Base-by-base conservation (phyloP, 2,888 invertebrate genomes). In the Folsomia candida region DNA sequence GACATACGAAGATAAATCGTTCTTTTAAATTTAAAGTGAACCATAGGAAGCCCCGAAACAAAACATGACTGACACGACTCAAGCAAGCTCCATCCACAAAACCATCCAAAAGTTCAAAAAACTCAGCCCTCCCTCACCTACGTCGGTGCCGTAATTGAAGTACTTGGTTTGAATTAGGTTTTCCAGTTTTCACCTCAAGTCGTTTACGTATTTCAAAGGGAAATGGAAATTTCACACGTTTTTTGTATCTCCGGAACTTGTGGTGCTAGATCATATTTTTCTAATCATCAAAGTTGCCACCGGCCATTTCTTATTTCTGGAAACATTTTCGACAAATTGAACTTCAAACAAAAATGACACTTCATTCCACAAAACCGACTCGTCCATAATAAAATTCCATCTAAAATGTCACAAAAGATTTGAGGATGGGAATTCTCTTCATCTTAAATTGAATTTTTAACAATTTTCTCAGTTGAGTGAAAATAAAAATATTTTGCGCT, bases 1-100 rank as follows among this genome's bases (percentile, higher is more conserved):
- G 59, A 37, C 14, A 59, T 59, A 59, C 59, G 59, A 59, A 59
- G 59, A 59, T 59, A 24, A 59, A 59, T 59, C n/a, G 59, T 59
- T 24, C 14, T 59, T 59, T 37, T 37, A 37, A 37, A 37, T 37
- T 37, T 37, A 37, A 37, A 37, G 6, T 37, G 14, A 37, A 37
- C 4, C 37, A 9, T 37, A 37, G 4, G 37, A 37, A 14, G 37
- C 37, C 14, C 14, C 14, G 37, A 4, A 4, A 37, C 37, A 37
- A 37, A 37, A 14, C 37, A 37, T 37, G 37, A 37, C 37, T 9
- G 37, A 37, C 37, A 37, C 6, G 14, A n/a, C n/a, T n/a, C n/a
- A n/a, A n/a, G n/a, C n/a, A n/a, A n/a, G n/a, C n/a, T n/a, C n/a
- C n/a, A n/a, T n/a, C n/a, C n/a, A n/a, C n/a, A n/a, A n/a, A n/a